These are phyloP conservation scores for Odontesthes bonariensis DNA, from an alignment of 2,113 vertebrate species.

Conservation along the genomic window DNA sequence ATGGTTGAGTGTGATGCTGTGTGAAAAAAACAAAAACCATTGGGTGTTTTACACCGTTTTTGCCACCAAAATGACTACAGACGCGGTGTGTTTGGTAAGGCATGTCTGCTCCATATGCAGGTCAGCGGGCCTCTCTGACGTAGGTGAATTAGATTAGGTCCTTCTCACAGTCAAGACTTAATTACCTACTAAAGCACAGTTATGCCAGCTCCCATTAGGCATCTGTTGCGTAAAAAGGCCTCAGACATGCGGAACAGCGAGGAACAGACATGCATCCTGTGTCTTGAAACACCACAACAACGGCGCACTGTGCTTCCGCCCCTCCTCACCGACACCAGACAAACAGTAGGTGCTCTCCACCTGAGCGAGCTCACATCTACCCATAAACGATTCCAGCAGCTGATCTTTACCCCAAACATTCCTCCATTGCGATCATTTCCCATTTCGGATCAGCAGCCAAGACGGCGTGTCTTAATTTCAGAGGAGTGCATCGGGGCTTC, in stretches of 20 bases:
- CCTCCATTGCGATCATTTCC: constrained; percentile 5
- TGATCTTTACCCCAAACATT: constrained; percentile 1
- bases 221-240: constrained; percentile 39
- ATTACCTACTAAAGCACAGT: constrained; percentile 49
- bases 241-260: constrained; percentile 25
- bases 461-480: constrained; percentile 31
- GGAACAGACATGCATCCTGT: constrained; percentile 7
- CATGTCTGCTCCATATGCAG: constrained; percentile 41
- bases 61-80: not conserved
- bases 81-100: constrained; percentile 5
- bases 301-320: not conserved
- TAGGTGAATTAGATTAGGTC: constrained; percentile 51
- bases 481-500: constrained; percentile 11
- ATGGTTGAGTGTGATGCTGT: not conserved
- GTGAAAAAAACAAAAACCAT: not conserved
- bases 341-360: constrained; percentile 8
- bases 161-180: constrained; percentile 56
- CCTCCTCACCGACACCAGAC: not conserved
- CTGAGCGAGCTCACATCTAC: constrained; percentile 2
- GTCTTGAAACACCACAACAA: constrained; percentile 24
- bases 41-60: not conserved
- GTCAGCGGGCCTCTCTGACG: constrained; percentile 62
- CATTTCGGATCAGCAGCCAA: constrained; percentile 4
- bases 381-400: constrained; percentile 23
- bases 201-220: constrained; percentile 70